A percentile compares a stretch with the other conserved stretches of the same genome.
These are phyloP conservation scores for Vidua macroura DNA, from an alignment of 2,113 vertebrate species.

Conservation along the genomic window DNA sequence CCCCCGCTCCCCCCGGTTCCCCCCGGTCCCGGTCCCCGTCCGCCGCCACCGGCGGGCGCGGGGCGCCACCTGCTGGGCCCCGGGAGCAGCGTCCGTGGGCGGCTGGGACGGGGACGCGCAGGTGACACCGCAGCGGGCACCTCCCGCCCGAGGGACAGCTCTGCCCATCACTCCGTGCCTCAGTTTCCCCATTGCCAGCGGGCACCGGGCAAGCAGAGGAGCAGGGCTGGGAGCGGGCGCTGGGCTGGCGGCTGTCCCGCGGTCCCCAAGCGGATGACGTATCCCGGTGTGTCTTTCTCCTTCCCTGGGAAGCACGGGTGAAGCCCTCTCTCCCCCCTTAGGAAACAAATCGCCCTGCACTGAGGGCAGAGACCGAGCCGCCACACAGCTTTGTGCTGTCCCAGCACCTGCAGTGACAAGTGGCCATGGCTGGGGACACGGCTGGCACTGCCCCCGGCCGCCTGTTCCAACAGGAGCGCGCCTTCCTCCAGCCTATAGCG, in stretches of 20 bases:
- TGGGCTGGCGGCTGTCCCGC: neutral
- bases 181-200: neutral
- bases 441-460: neutral
- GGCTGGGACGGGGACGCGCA: neutral
- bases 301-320: fast-evolving
- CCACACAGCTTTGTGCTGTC: fast-evolving
- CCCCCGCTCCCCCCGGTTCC: fast-evolving
- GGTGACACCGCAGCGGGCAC: neutral
- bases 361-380: neutral
- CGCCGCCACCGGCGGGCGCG: neutral
- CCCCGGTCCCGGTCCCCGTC: fast-evolving
- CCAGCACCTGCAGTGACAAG: neutral
- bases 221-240: neutral
- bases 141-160: neutral
- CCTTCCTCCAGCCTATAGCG: neutral
- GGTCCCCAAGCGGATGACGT: neutral
- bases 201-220: neutral
- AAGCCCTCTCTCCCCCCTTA: neutral
- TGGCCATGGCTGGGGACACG: fast-evolving
- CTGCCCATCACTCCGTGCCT: neutral
- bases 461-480: neutral
- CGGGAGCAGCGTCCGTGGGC: neutral
- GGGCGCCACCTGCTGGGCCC: conserved; percentile 10
- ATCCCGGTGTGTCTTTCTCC: neutral
- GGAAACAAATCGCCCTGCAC: neutral